A percentile compares a stretch with the other conserved stretches of the same genome.
Conservation (phyloP, 1,140 invertebrate species). For the Drosophila eugracilis region DNA sequence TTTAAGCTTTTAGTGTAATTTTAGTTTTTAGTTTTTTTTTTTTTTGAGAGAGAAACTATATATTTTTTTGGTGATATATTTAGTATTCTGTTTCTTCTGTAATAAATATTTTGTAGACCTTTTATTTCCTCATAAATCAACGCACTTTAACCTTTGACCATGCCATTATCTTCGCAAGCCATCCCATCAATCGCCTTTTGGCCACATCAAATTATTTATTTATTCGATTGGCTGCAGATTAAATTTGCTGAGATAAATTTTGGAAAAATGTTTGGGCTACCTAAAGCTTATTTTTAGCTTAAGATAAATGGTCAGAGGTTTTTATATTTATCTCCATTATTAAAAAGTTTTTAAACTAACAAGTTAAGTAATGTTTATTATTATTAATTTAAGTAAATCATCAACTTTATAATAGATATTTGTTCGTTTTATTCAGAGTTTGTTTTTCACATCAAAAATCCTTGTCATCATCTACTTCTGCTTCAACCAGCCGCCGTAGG, state of each 20-base stretch:
- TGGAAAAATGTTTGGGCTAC: no score
- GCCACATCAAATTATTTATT: conserved; percentile 1
- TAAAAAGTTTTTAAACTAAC: no score
- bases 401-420: background rate
- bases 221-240: no score
- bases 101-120: background rate
- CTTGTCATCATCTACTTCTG: conserved; percentile 46
- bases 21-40: background rate
- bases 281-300: no score
- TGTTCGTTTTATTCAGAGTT: conserved; percentile 26
- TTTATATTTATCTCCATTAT: no score
- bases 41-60: no score
- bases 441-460: conserved; percentile 6
- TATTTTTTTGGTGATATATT: no score
- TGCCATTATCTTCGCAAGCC: background rate
- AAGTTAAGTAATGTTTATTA: no score
- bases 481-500: conserved; percentile 69
- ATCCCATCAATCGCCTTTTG: background rate
- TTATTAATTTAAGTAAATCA: background rate
- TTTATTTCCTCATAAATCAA: background rate
- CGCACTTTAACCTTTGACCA: background rate
- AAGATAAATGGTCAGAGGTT: no score
- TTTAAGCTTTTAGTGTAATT: background rate
- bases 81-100: background rate
- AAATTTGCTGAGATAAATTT: no score